A percentile compares a stretch with the other conserved stretches of the same genome.
These are phyloP conservation scores for Rutpela maculata DNA, from an alignment of 2,888 invertebrate genomes.

Conservation along the genomic window DNA sequence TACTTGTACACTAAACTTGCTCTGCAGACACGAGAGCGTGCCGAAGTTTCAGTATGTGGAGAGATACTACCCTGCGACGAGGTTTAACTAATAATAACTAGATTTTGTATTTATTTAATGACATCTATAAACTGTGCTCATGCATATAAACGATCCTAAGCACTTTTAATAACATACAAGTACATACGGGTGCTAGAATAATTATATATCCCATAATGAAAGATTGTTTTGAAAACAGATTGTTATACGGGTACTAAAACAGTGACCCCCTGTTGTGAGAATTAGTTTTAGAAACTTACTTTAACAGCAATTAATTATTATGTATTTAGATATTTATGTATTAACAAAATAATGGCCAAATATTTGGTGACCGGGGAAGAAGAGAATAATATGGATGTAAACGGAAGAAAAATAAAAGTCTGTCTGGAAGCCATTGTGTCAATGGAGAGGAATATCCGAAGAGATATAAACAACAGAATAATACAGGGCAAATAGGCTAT, in stretches of 20 bases:
- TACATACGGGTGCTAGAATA: not conserved
- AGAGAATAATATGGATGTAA: no score
- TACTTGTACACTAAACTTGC: not conserved
- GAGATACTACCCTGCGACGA: not conserved
- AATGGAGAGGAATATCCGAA: no score
- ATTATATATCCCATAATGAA: not conserved
- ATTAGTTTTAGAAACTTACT: not conserved
- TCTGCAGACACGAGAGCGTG: not conserved
- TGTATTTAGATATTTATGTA: no score
- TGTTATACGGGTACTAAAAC: not conserved
- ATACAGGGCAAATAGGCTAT: no score
- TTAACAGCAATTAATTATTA: no score
- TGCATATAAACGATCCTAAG: not conserved
- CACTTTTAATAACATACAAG: not conserved
- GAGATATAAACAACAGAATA: no score
- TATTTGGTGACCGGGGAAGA: no score
- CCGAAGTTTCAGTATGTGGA: slow-evolving; percentile 9
- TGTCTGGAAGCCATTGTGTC: no score
- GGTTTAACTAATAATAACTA: not conserved
- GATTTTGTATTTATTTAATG: not conserved
- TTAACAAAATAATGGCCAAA: no score
- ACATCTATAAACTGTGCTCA: not conserved
- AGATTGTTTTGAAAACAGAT: not conserved
- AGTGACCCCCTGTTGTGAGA: not conserved
- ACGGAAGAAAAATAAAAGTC: no score